Evolutionary conservation across 2,888 invertebrate genomes (phyloP), one percentile per base, ranked within the genome.

Genomic region (Orchesellides sinensis): DNA sequence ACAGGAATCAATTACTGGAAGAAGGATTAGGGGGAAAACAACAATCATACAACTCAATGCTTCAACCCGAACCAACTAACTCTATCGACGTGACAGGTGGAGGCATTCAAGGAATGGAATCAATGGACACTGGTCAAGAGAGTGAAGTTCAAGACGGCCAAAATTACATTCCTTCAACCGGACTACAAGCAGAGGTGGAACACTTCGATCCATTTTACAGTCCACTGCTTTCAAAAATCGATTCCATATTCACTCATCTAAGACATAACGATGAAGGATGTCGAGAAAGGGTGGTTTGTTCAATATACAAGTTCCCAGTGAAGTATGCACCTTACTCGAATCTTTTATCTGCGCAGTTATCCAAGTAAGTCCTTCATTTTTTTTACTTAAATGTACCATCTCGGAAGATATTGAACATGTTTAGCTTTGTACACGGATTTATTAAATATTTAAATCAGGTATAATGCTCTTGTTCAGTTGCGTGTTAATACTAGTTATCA

Each of bases 261-360:
- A 93, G 94, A 14, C 94, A 95, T 52, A 90, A 90, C 0, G 94
- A 95, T 12, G 93, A 94, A 85, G 92, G 92, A 0, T 96, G 96
- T 89, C 92, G 93, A 82, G 96, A 96, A 89, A 91, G 96, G 82
- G 92, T 96, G 0, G 93, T 96, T 1, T 96, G 96, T 89, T 94
- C 94, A 85, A 93, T 96, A 92, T 96, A 96, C 91, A 94, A 94
- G 89, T 95, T 95, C 89, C 96, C 96, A 0, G 92, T 92, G 85
- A 93, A 93, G 88, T 96, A 94, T 89, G 94, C 95, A 83, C 96
- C 96, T 0, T 95, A 95, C 89, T 96, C 96, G 89, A 96, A 96
- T 90, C 92, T 96, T 83, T 93, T 96, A 70, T 96, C 96, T 19
- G 95, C 95, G 52, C 96, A 96, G 90, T 92, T 96, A 59, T 96